A percentile compares a stretch with the other conserved stretches of the same genome.
Evolutionary conservation across 2,113 vertebrate genomes (phyloP).

Genomic region (Anolis carolinensis): DNA sequence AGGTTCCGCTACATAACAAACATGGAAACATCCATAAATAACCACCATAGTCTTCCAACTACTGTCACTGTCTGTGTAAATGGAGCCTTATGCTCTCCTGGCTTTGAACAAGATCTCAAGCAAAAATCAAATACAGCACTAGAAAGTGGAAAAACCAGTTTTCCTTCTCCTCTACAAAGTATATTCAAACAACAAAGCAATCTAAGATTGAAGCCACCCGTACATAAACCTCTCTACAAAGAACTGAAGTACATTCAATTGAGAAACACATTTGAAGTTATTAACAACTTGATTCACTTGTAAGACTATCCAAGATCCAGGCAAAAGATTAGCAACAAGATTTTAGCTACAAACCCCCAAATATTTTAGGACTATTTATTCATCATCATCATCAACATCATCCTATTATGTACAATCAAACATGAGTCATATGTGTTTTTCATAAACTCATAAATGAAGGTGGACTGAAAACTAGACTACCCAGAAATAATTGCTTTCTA

Average conservation of each 20-base stretch:
- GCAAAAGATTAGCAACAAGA: neutral
- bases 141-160: neutral
- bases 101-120: too few species aligned
- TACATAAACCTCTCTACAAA: neutral
- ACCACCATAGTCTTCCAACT: too few species aligned
- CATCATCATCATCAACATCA: too few species aligned
- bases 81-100: too few species aligned
- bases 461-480: neutral
- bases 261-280: conserved; percentile 18
- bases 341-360: neutral
- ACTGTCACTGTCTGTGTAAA: too few species aligned
- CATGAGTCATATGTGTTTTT: neutral
- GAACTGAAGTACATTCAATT: neutral
- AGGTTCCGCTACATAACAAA: too few species aligned
- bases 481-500: neutral
- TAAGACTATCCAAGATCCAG: neutral
- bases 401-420: neutral
- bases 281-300: neutral
- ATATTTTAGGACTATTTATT: neutral
- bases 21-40: too few species aligned
- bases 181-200: neutral
- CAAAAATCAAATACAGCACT: neutral
- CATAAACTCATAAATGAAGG: neutral
- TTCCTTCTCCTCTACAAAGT: conserved; percentile 17
- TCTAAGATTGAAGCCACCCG: neutral